Evolutionary conservation across 2,797 vertebrate species (phyloP).

Genomic region (Pelodytes ibericus): DNA sequence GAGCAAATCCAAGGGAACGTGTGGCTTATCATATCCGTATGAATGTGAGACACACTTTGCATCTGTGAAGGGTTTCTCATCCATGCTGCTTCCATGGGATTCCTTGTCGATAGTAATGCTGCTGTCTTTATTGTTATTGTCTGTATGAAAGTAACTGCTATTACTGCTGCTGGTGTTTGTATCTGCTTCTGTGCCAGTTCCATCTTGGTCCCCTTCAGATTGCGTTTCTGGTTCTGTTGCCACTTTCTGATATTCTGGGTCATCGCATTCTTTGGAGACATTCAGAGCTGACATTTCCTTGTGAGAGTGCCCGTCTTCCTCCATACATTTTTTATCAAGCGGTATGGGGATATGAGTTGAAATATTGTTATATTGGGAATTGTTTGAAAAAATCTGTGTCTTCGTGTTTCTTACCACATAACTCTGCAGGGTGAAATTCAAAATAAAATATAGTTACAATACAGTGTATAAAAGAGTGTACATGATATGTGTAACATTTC

Average conservation of each 20-base stretch:
- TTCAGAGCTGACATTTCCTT: not conserved
- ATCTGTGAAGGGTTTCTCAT: not conserved
- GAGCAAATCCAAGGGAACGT: conserved; percentile 63
- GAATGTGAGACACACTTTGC: conserved; percentile 55
- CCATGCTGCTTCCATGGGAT: conserved; percentile 37
- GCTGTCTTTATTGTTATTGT: conserved; percentile 55
- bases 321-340: conserved; percentile 20
- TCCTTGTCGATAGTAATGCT: conserved; percentile 47
- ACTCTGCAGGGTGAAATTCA: conserved; percentile 61
- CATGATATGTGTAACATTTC: too few relatives aligned
- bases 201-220: conserved; percentile 13
- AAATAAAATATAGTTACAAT: too few relatives aligned
- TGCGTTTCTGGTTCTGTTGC: conserved; percentile 27
- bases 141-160: conserved; percentile 54
- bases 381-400: conserved; percentile 34
- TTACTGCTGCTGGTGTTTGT: conserved; percentile 30
- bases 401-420: conserved; percentile 65
- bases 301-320: not conserved
- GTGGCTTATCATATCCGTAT: conserved; percentile 75
- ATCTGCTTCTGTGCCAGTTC: conserved; percentile 5
- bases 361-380: conserved; percentile 56
- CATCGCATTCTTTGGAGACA: not conserved
- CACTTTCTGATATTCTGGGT: not conserved
- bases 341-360: conserved; percentile 44
- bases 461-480: too few relatives aligned